Percentiles rank a stretch among this genome's conserved stretches.
phyloP scores from a whole-genome alignment of 2,113 vertebrate species.

The Lasiurus borealis region DNA sequence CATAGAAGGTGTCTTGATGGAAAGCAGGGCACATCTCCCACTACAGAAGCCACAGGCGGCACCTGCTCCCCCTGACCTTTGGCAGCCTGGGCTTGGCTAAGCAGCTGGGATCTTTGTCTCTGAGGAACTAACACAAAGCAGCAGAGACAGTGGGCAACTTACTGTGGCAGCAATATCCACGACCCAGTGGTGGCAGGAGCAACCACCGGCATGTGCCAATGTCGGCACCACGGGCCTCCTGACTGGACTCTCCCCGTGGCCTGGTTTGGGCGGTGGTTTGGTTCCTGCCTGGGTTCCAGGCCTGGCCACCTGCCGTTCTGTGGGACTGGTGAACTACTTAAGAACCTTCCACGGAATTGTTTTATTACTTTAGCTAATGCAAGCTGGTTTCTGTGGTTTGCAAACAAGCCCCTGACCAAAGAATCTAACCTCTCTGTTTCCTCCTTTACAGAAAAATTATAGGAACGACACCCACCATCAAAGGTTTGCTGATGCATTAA shows the following conservation, averaged over 20 bases:
- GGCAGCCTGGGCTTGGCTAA: not conserved
- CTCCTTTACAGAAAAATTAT: not conserved
- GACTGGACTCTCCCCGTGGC: not conserved
- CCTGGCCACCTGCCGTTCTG: not conserved
- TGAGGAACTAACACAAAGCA: not conserved
- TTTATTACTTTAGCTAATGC: not conserved
- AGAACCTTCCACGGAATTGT: not conserved
- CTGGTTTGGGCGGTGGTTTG: not conserved
- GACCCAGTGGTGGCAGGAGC: not conserved
- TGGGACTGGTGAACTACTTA: not conserved
- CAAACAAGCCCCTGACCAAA: conserved; percentile 34
- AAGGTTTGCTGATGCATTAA: not conserved
- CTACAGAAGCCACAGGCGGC: not conserved
- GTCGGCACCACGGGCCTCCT: fast-evolving
- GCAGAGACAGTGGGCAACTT: not conserved
- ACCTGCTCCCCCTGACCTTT: not conserved
- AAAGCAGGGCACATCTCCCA: not conserved
- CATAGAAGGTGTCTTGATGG: not conserved
- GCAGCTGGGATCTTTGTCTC: not conserved
- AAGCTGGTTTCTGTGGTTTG: conserved; percentile 18
- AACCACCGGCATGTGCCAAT: not conserved
- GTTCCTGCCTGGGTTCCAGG: not conserved
- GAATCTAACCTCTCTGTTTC: not conserved
- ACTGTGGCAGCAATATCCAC: not conserved
- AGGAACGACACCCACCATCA: not conserved